Base-by-base conservation (phyloP, 2,797 vertebrate genomes). In the Semotilus atromaculatus region DNA sequence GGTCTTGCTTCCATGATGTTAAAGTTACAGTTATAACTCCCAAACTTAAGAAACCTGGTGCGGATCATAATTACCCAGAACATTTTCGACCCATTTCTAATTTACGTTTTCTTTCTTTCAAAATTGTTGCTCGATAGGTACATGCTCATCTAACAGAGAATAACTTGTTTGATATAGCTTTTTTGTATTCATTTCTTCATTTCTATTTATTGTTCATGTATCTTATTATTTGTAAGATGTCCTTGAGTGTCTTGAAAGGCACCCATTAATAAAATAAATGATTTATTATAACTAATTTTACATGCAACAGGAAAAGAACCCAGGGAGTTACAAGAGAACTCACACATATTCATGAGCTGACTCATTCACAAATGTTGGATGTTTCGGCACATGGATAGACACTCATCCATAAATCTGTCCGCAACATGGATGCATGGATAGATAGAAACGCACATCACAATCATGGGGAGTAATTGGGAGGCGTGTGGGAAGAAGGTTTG, bases 401-500 rank as follows among this genome's bases (percentile, higher is more conserved):
- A 60, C 60, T 82, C 80, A 34, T 26, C 10, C 13, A 31, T 58
- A n/a, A 82, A 43, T 81, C 31, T 60, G 67, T 81, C 67, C 36
- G 21, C 67, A 58, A 62, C 55, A 82, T 71, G 75, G 23, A 76
- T n/a, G 21, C 31, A 7, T 19, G n/a, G 31, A 85, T 72, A 62
- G 43, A n/a, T 48, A 14, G 70, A 72, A 66, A 40, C 73, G 40
- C 81, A 4, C 75, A n/a, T 40, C 68, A 74, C 51, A 79, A 83
- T 38, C 51, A 67, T 40, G 80, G 43, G 43, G 5, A 48, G 79
- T 26, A 79, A 79, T 79, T 81, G 82, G 71, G 36, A 77, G 60
- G 29, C 21, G 11, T 51, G 76, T 83, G 83, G 58, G 36, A 82
- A 74, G 67, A 68, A 26, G 55, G 38, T 81, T 85, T 80, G 34